Base-by-base conservation (phyloP, 1,140 invertebrate species). In the Argopecten irradians region DNA sequence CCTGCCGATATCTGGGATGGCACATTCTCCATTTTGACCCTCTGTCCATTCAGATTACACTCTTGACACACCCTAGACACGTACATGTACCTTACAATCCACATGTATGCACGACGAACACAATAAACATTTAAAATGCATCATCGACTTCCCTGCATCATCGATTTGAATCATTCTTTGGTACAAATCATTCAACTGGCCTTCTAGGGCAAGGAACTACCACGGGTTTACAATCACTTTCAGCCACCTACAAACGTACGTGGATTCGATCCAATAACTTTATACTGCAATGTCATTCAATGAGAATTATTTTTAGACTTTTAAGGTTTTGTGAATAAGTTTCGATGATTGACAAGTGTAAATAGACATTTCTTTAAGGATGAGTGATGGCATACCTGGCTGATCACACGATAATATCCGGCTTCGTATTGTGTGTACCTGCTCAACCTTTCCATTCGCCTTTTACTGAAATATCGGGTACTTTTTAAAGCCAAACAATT, bases 221-320 rank as follows among this genome's bases (percentile, higher is more conserved):
- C n/a, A 71, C 13, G 55, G 22, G n/a, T 71, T 71, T 71, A 46
- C 8, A 22, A 71, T 71, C 55, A 71, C 55, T 71, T 71, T 71
- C 55, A 71, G 5, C 28, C 9, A 46, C 19, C 14, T n/a, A 28
- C 22, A 71, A n/a, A 28, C 55, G 55, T 71, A n/a, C 13, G 55
- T 71, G 55, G 55, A 71, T 71, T 28, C n/a, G n/a, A 71, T 71
- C 55, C 55, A 71, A 71, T 71, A n/a, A 71, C 22, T 71, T 71
- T 28, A 71, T 71, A 71, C 28, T 71, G 55, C 55, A 71, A n/a
- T 71, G 55, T 71, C 55, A 71, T 71, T 71, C 55, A 71, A 28
- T 11, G 55, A 5, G 55, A 71, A n/a, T 71, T 71, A 71, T 71
- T 71, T 71, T 71, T 71, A 71, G 55, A 71, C 28, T 71, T 71